These are phyloP conservation scores for Hippasteria phrygiana DNA, from an alignment of 53 echinoderm and acorn worm species.

Conservation along the genomic window DNA sequence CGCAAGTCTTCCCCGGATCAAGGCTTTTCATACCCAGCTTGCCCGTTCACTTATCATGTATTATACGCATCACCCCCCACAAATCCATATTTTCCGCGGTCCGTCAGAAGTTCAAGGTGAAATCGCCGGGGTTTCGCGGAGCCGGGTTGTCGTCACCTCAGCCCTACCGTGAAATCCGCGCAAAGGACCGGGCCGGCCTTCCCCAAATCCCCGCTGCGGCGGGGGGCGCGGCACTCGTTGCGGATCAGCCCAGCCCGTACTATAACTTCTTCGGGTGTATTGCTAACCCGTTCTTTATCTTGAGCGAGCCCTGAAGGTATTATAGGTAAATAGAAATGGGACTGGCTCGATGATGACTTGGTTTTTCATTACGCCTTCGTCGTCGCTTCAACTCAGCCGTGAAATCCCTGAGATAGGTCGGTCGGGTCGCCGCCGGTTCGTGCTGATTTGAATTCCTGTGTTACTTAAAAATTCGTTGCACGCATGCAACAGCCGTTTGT, in stretches of 20 bases:
- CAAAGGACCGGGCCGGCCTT: constrained; percentile 65
- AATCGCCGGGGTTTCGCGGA: neutral
- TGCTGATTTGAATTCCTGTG: neutral
- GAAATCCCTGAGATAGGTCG: neutral
- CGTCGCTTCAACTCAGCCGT: constrained; percentile 22
- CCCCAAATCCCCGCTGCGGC: constrained; percentile 44
- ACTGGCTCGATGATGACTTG: neutral
- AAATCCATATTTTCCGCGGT: constrained; percentile 57
- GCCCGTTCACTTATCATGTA: constrained; percentile 40
- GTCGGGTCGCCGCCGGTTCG: neutral
- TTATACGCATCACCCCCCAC: constrained; percentile 17
- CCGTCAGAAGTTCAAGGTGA: constrained; percentile 59
- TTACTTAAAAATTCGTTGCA: neutral
- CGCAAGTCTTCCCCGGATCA: neutral
- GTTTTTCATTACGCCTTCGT: neutral
- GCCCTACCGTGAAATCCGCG: constrained; percentile 61
- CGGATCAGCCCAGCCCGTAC: neutral
- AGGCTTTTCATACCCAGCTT: neutral
- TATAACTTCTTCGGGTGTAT: neutral
- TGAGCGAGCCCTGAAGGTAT: neutral
- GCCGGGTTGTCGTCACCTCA: constrained; percentile 54
- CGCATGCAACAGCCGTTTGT: neutral
- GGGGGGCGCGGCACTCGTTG: constrained; percentile 16
- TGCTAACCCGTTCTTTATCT: neutral
- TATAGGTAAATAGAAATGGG: neutral